Conservation (phyloP, 2,113 vertebrate species). For the Cyanocitta stelleri region DNA sequence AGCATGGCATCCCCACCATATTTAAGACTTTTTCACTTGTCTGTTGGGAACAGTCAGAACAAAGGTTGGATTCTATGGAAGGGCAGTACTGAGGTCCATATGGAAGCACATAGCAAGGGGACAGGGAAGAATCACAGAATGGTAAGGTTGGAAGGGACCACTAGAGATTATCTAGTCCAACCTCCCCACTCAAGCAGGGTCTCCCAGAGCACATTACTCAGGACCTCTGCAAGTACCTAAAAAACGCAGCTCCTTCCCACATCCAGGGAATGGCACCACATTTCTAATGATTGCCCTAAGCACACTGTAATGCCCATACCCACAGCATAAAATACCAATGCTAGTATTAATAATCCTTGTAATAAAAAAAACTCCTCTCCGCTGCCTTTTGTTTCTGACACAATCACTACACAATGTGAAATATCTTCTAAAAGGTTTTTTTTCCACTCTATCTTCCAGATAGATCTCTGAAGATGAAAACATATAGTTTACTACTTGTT, state of each 20-base stretch:
- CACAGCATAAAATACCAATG: neutral
- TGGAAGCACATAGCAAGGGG: neutral
- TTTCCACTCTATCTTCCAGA: neutral
- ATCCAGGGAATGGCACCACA: neutral
- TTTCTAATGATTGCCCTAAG: neutral
- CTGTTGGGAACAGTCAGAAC: neutral
- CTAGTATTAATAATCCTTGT: neutral
- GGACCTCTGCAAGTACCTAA: neutral
- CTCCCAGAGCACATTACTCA: neutral
- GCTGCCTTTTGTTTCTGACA: neutral
- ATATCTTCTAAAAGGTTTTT: neutral
- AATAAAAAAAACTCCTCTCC: neutral
- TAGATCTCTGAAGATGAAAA: neutral
- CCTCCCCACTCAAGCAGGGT: neutral
- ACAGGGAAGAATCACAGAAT: neutral
- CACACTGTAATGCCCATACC: neutral
- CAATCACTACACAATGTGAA: neutral
- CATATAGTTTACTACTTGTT: neutral
- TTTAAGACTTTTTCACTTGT: neutral
- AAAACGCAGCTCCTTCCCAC: neutral
- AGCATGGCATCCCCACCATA: fast-evolving
- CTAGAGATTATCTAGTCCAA: neutral
- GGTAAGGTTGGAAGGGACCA: fast-evolving
- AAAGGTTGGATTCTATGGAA: neutral
- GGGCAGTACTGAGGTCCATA: neutral